A percentile compares a stretch with the other conserved stretches of the same genome.
These are phyloP conservation scores for Idaea aversata DNA, from an alignment of 2,888 invertebrate genomes.

Conservation along the genomic window DNA sequence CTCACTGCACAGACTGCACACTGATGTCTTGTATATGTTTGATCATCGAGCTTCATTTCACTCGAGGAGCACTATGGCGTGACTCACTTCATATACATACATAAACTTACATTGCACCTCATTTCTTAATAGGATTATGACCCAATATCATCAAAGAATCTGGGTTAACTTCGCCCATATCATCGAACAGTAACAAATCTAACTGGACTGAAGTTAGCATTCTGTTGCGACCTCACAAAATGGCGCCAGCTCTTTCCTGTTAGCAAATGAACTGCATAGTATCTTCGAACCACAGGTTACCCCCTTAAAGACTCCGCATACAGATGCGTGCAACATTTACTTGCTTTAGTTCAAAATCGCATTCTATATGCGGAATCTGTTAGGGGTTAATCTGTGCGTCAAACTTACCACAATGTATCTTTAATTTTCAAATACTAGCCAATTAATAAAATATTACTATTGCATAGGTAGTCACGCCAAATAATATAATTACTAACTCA, in stretches of 20 bases:
- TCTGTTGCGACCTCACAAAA: background rate
- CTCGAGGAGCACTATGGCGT: slow-evolving; percentile 31
- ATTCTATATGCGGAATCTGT: too few relatives aligned
- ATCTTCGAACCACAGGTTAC: too few relatives aligned
- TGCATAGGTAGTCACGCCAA: slow-evolving; percentile 27
- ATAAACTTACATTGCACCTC: background rate
- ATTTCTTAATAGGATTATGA: too few relatives aligned
- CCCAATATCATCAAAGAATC: too few relatives aligned
- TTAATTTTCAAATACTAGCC: background rate
- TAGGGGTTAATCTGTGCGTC: too few relatives aligned
- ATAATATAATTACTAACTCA: slow-evolving; percentile 41
- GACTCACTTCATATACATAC: slow-evolving; percentile 10
- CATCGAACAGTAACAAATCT: background rate
- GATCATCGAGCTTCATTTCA: slow-evolving; percentile 36
- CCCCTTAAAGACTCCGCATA: background rate
- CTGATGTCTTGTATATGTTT: slow-evolving; percentile 59
- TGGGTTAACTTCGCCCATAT: slow-evolving; percentile 12
- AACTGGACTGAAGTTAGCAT: background rate
- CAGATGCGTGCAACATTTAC: background rate
- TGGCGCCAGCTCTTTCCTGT: background rate
- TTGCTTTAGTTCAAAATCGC: too few relatives aligned
- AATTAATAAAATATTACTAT: background rate
- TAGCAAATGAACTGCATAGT: background rate
- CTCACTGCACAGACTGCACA: too few relatives aligned
- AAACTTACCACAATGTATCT: too few relatives aligned